Conservation (phyloP, 2,888 invertebrate species). For the Drepana falcataria region DNA sequence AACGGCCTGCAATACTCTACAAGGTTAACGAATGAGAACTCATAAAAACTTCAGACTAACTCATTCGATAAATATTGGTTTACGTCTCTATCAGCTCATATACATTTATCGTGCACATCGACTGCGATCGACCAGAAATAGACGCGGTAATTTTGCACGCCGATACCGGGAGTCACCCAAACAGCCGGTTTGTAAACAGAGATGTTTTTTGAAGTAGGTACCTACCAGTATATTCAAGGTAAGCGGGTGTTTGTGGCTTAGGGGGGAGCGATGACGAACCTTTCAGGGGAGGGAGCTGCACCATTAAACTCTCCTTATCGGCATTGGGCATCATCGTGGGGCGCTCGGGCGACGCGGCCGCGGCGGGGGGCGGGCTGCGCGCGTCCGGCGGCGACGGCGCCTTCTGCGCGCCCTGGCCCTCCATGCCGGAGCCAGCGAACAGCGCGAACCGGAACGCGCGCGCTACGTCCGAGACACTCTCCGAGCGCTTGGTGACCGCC, state of each 20-base stretch:
- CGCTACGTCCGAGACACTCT: slow-evolving; percentile 71
- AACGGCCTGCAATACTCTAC: slow-evolving; percentile 22
- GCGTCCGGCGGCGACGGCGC: slow-evolving; percentile 66
- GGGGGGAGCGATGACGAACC: slow-evolving; percentile 52
- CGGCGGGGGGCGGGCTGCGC: slow-evolving; percentile 60
- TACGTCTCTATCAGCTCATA: slow-evolving; percentile 4
- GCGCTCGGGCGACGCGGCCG: slow-evolving; percentile 51
- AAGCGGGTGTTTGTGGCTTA: slow-evolving; percentile 6
- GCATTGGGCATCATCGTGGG: slow-evolving; percentile 41
- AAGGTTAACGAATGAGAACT: slow-evolving; percentile 32
- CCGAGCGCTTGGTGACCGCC: slow-evolving; percentile 63
- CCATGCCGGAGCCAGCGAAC: slow-evolving; percentile 57
- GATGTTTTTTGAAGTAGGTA: slow-evolving; percentile 7
- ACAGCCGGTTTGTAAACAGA: slow-evolving; percentile 43
- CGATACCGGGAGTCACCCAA: slow-evolving; percentile 28
- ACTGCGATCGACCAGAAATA: slow-evolving; percentile 34
- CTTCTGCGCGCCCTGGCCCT: slow-evolving; percentile 60
- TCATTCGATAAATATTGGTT: slow-evolving; percentile 13
- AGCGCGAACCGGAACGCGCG: slow-evolving; percentile 72
- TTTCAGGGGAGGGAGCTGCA: slow-evolving; percentile 74
- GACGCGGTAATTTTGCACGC: slow-evolving; percentile 31
- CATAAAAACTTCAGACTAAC: slow-evolving; percentile 5
- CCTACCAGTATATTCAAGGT: slow-evolving; percentile 11
- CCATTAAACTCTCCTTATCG: slow-evolving; percentile 69
- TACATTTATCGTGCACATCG: slow-evolving; percentile 16